Conservation (phyloP, 1,140 invertebrate species). For the Calliphora vicina region DNA sequence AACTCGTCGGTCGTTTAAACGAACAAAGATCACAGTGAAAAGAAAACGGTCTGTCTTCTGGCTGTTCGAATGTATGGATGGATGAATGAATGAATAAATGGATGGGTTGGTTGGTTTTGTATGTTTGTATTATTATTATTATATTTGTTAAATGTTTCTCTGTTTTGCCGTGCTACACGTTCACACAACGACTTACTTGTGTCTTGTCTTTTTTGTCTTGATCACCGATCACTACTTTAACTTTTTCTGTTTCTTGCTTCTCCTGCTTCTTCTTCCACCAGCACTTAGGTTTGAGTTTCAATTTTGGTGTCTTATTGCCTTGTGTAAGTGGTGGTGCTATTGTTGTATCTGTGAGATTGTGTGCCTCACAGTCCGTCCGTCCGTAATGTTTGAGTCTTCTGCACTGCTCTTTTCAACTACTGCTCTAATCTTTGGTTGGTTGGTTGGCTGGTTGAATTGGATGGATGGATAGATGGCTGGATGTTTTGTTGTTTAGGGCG, state of each 20-base stretch:
- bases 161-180: constrained; percentile 24
- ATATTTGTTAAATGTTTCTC: constrained; percentile 29
- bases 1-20: background rate
- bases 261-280: background rate
- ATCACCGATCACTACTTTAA: constrained; percentile 25
- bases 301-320: background rate
- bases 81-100: constrained; percentile 8
- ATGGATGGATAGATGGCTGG: background rate
- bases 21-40: background rate
- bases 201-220: constrained; percentile 12
- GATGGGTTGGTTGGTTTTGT: no score
- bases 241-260: background rate
- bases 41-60: background rate
- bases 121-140: constrained; percentile 28
- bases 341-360: background rate
- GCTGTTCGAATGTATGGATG: background rate
- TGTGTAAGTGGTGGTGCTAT: background rate
- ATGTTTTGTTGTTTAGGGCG: constrained; percentile 6
- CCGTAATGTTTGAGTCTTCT: background rate
- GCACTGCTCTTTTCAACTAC: background rate
- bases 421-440: constrained; percentile 24
- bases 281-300: background rate
- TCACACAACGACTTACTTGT: constrained; percentile 24
- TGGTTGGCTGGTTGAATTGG: background rate
- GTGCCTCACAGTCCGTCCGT: no score